phyloP scores from a whole-genome alignment of 53 echinoderm and acorn worm genomes.

The Holothuria leucospilota region DNA sequence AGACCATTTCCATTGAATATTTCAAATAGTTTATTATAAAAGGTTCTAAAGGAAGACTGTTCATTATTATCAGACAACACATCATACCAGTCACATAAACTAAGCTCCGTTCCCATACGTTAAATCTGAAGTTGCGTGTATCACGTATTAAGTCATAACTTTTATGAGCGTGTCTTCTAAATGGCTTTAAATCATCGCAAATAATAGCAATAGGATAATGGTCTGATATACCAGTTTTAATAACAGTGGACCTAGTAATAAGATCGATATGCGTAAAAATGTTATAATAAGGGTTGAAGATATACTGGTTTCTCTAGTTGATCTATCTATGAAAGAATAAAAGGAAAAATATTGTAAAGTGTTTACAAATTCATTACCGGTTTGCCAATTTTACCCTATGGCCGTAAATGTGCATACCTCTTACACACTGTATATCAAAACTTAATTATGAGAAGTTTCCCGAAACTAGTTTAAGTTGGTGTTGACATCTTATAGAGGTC shows the following conservation, averaged over 20 bases:
- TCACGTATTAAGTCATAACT: neutral
- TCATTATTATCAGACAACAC: neutral
- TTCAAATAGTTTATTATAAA: neutral
- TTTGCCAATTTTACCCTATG: too few relatives aligned
- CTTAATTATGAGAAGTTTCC: too few relatives aligned
- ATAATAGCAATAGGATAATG: neutral
- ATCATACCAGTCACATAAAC: neutral
- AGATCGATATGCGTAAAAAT: constrained; percentile 2
- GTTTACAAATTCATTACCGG: neutral
- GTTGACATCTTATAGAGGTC: too few relatives aligned
- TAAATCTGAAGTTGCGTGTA: neutral
- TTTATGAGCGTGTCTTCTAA: neutral
- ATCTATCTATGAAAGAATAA: neutral
- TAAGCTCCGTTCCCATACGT: neutral
- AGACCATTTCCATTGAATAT: neutral
- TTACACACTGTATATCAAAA: too few relatives aligned
- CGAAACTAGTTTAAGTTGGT: too few relatives aligned
- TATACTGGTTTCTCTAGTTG: neutral
- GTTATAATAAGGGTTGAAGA: neutral
- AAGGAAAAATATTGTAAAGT: neutral
- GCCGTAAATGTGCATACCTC: too few relatives aligned
- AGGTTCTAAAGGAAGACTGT: neutral
- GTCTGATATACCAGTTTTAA: neutral
- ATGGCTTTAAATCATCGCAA: neutral
- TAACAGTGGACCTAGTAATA: constrained; percentile 1